A percentile compares a stretch with the other conserved stretches of the same genome.
These are phyloP conservation scores for Antennarius maculatus DNA, from an alignment of 2,797 vertebrate genomes.

Conservation along the genomic window DNA sequence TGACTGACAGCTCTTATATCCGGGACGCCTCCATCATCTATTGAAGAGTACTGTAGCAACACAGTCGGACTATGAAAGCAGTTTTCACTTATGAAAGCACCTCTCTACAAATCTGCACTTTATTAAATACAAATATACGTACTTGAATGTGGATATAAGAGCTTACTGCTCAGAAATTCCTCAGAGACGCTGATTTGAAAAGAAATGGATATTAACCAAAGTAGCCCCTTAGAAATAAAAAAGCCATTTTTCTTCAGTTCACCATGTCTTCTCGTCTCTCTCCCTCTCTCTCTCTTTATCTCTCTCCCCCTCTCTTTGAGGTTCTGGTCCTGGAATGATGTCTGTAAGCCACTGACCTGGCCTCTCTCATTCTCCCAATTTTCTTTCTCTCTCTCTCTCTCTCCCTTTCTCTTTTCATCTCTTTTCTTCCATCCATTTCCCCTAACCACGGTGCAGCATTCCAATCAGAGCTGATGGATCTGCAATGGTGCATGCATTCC, in stretches of 20 bases:
- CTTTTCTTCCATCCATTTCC: slow-evolving; percentile 63
- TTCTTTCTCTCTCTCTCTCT: slow-evolving; percentile 28
- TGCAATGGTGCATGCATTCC: slow-evolving; percentile 76
- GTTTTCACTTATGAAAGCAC: slow-evolving; percentile 15
- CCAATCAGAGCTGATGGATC: slow-evolving; percentile 79
- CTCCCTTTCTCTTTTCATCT: slow-evolving; percentile 47
- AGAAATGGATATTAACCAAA: slow-evolving; percentile 40
- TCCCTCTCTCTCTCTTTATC: slow-evolving; percentile 1
- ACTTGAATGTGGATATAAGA: slow-evolving; percentile 25
- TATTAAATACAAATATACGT: slow-evolving; percentile 11
- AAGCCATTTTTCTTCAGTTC: slow-evolving; percentile 11
- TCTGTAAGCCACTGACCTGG: slow-evolving; percentile 71
- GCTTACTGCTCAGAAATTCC: slow-evolving; percentile 18
- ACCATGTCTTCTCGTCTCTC: background rate
- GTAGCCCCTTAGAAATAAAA: slow-evolving; percentile 36
- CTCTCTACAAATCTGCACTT: background rate
- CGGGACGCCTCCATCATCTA: background rate
- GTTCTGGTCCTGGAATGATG: slow-evolving; percentile 62
- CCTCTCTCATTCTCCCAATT: slow-evolving; percentile 17
- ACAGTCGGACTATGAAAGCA: background rate
- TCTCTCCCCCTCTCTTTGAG: slow-evolving; percentile 39
- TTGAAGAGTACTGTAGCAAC: background rate
- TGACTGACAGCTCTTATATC: background rate
- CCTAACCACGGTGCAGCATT: slow-evolving; percentile 74
- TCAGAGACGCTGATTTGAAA: slow-evolving; percentile 40